These are phyloP conservation scores for Aepyceros melampus DNA, from an alignment of 2,113 vertebrate genomes.

Conservation along the genomic window DNA sequence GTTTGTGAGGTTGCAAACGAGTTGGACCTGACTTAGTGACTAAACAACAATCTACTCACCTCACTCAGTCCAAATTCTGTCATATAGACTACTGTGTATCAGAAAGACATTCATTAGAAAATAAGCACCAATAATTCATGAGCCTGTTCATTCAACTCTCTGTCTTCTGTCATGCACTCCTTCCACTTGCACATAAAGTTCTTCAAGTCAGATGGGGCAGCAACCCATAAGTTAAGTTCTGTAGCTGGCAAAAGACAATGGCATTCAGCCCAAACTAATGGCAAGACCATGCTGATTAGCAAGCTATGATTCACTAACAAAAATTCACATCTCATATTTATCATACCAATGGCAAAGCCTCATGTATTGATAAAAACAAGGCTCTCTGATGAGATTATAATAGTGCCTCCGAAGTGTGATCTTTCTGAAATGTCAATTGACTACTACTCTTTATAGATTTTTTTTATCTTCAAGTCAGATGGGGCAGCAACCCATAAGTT, in stretches of 20 bases:
- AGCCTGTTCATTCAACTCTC: not conserved
- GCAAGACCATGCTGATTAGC: not conserved
- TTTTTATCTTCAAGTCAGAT: not conserved
- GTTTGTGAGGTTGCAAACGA: not conserved
- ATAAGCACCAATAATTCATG: not conserved
- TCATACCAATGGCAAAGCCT: not conserved
- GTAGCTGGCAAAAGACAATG: not conserved
- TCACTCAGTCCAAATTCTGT: not conserved
- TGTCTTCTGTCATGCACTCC: not conserved
- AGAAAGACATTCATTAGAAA: not conserved
- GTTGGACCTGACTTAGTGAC: not conserved
- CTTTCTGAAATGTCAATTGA: not conserved
- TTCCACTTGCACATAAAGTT: not conserved
- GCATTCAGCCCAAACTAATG: not conserved
- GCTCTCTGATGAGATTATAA: not conserved
- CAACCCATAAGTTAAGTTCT: not conserved
- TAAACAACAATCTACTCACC: not conserved
- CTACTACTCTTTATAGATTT: not conserved
- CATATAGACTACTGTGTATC: not conserved
- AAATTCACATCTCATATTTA: not conserved
- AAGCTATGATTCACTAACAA: not conserved
- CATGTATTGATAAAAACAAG: not conserved
- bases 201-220: not conserved
- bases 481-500: not conserved
- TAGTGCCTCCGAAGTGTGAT: not conserved